Evolutionary conservation across 2,888 invertebrate genomes (phyloP), one percentile per base, ranked within the genome.

Genomic region (Scaeva pyrastri): DNA sequence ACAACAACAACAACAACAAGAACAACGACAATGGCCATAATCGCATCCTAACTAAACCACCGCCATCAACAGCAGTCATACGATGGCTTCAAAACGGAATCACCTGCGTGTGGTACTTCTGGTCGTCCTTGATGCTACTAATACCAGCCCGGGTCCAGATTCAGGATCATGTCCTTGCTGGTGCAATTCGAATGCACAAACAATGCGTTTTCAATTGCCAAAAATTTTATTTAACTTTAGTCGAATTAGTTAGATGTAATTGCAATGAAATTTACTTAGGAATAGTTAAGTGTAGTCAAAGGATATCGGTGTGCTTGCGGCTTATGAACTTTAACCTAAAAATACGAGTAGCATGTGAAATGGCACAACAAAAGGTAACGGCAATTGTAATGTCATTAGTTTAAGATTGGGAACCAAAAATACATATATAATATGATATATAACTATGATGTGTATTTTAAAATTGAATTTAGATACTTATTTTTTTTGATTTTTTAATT

Each of bases 201-300:
- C 76, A 70, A 71, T 45, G 77, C 71, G 68, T 86, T 82, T 86
- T 82, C 78, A 82, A 82, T 74, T 82, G 86, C 82, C 86, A 86
- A 82, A 82, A 77, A 86, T 82, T 86, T 56, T 86, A 78, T 82
- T 86, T 82, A 78, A 86, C 77, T 66, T 71, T 86, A 74, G 77
- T 78, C 36, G 45, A 78, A 78, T 56, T 86, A 82, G 82, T 82
- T 86, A 82, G 82, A 77, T 78, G 77, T 82, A 82, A 78, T 82
- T 82, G 86, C 74, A 81, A 77, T 81, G 62, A 81, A 64, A 73
- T 85, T 68, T 76, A 48, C 58, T 56, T 62, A 76, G 55, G 31
- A 11, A 48, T 75, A 76, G 55, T 70, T 52, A 68, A 72, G 45
- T 71, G n/a, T 56, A 64, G 80, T 50, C 64, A 50, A 56, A 56